phyloP scores from a whole-genome alignment of 2,888 invertebrate genomes.

The Baronia brevicornis region DNA sequence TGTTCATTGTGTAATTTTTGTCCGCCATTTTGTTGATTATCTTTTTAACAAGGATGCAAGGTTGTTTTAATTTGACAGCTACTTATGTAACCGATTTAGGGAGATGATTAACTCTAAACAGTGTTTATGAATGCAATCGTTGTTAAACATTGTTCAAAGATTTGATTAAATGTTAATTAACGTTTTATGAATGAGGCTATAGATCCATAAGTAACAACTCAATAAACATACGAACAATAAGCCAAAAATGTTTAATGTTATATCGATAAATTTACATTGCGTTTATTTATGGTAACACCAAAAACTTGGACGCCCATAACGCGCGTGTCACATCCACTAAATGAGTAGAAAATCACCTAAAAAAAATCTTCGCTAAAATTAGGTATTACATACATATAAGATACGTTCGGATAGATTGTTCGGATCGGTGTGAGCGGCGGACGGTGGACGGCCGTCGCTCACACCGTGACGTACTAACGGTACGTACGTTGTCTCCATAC shows the following conservation, averaged over 20 bases:
- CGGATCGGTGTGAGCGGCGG: conserved; percentile 24
- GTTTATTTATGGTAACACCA: conserved; percentile 66
- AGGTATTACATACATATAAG: conserved; percentile 49
- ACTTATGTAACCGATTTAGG: too few relatives aligned
- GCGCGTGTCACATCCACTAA: conserved; percentile 65
- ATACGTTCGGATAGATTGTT: conserved; percentile 47
- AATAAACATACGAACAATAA: conserved; percentile 71
- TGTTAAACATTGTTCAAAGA: too few relatives aligned
- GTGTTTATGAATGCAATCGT: too few relatives aligned
- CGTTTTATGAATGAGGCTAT: neutral
- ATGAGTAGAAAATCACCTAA: conserved; percentile 70
- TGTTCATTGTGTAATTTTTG: too few relatives aligned
- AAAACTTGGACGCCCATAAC: conserved; percentile 59
- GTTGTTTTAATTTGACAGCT: too few relatives aligned
- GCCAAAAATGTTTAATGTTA: conserved; percentile 75
- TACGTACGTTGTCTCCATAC: conserved; percentile 8
- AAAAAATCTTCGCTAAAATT: conserved; percentile 62
- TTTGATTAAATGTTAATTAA: too few relatives aligned
- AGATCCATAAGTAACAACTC: conserved; percentile 42
- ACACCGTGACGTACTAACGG: conserved; percentile 9
- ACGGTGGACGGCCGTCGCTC: conserved; percentile 11
- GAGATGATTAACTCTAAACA: too few relatives aligned
- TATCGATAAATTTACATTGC: conserved; percentile 73
- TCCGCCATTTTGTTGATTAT: too few relatives aligned
- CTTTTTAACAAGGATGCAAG: too few relatives aligned